Evolutionary conservation across 1,140 invertebrate genomes (phyloP).

Genomic region (Catajapyx aquilonaris): DNA sequence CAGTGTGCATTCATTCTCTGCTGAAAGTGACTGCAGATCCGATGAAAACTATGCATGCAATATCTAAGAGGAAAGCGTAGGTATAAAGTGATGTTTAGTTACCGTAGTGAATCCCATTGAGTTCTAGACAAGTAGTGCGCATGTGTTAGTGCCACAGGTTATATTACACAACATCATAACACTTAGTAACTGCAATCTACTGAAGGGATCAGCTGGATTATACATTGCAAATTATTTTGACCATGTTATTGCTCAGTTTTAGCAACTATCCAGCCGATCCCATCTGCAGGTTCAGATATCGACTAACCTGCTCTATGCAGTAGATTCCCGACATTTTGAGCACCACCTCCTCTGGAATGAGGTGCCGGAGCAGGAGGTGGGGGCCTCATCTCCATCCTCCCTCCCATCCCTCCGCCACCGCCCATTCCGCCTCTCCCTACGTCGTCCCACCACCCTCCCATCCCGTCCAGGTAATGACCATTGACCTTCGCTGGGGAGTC

Average conservation of each 20-base stretch:
- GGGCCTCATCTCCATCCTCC: slow-evolving; percentile 32
- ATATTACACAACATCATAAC: not conserved
- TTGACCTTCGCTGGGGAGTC: slow-evolving; percentile 63
- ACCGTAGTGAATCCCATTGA: no score
- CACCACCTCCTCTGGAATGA: no score
- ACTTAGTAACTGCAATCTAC: not conserved
- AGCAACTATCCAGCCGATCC: not conserved
- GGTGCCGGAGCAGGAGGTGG: slow-evolving; percentile 14
- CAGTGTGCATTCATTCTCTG: no score
- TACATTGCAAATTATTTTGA: not conserved
- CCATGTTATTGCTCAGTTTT: not conserved
- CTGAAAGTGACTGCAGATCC: no score
- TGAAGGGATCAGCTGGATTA: not conserved
- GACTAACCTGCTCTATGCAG: slow-evolving; percentile 58
- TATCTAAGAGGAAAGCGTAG: no score
- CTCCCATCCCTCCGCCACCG: slow-evolving; percentile 6
- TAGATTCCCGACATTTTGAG: slow-evolving; percentile 51
- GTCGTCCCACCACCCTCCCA: slow-evolving; percentile 24
- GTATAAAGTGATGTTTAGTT: no score
- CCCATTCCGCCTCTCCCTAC: slow-evolving; percentile 34
- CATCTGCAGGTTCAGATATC: not conserved
- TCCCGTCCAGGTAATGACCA: slow-evolving; percentile 40
- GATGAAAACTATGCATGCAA: no score
- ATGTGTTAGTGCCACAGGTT: no score
- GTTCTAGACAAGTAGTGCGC: no score